Evolutionary conservation across 2,888 invertebrate genomes (phyloP).

Genomic region (Elysia crispata): DNA sequence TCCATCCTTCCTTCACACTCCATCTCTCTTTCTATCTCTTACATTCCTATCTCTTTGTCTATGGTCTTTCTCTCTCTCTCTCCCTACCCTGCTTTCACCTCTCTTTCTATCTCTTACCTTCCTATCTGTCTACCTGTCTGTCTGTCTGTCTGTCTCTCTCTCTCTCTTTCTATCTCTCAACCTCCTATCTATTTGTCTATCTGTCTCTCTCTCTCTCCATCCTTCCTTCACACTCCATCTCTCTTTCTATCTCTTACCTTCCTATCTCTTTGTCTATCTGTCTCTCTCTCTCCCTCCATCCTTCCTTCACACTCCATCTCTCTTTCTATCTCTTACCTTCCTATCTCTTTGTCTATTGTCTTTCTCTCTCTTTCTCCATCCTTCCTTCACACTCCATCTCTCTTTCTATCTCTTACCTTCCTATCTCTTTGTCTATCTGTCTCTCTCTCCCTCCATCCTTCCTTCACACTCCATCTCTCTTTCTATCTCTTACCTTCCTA

Average conservation of each 20-base stretch:
- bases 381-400: too few species aligned
- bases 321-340: neutral
- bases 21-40: slow-evolving; percentile 25
- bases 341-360: neutral
- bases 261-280: slow-evolving; percentile 2
- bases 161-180: neutral
- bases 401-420: neutral
- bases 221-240: neutral
- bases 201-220: slow-evolving; percentile 1
- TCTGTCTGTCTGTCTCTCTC: too few species aligned
- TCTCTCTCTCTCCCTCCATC: slow-evolving; percentile 23
- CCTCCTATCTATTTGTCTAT: too few species aligned
- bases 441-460: slow-evolving; percentile 14
- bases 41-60: slow-evolving; percentile 18
- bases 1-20: neutral
- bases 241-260: slow-evolving; percentile 31
- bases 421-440: neutral
- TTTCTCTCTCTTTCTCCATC: too few species aligned
- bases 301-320: neutral
- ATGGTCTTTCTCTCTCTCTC: slow-evolving; percentile 14
- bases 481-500: slow-evolving; percentile 5
- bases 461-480: slow-evolving; percentile 25
- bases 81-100: neutral
- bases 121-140: too few species aligned
- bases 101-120: neutral